These are phyloP conservation scores for Papilio protenor DNA, from an alignment of 2,888 invertebrate genomes.

Conservation along the genomic window DNA sequence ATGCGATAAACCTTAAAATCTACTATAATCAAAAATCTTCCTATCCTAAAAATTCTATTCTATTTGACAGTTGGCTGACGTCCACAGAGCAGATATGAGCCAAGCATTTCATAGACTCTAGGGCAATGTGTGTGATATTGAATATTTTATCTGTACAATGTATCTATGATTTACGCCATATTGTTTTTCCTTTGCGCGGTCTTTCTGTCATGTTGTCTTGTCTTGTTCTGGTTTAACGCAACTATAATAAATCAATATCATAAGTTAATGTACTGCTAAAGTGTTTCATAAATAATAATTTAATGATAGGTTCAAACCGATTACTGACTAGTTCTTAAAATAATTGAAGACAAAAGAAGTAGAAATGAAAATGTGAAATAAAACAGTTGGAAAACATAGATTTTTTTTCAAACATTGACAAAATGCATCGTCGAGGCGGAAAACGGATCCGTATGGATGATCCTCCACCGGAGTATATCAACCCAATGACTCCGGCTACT, in stretches of 20 bases:
- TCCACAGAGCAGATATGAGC: constrained; percentile 11
- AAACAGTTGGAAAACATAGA: background rate
- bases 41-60: constrained; percentile 49
- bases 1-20: constrained; percentile 17
- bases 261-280: background rate
- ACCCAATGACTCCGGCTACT: constrained; percentile 83
- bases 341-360: background rate
- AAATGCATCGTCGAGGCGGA: constrained; percentile 92
- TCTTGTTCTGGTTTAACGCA: background rate
- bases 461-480: constrained; percentile 94
- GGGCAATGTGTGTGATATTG: background rate
- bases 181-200: constrained; percentile 1
- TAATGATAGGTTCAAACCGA: background rate
- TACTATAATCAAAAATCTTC: constrained; percentile 57
- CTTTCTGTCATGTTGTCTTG: background rate
- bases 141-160: background rate
- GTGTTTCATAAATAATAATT: background rate
- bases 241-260: background rate
- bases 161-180: background rate
- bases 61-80: constrained; percentile 49
- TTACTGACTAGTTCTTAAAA: background rate
- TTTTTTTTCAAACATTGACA: constrained; percentile 48
- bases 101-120: background rate
- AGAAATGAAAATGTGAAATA: constrained; percentile 17
- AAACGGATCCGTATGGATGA: constrained; percentile 97